These are phyloP conservation scores for Drosophila phalerata DNA, from an alignment of 2,888 invertebrate species.

Conservation along the genomic window DNA sequence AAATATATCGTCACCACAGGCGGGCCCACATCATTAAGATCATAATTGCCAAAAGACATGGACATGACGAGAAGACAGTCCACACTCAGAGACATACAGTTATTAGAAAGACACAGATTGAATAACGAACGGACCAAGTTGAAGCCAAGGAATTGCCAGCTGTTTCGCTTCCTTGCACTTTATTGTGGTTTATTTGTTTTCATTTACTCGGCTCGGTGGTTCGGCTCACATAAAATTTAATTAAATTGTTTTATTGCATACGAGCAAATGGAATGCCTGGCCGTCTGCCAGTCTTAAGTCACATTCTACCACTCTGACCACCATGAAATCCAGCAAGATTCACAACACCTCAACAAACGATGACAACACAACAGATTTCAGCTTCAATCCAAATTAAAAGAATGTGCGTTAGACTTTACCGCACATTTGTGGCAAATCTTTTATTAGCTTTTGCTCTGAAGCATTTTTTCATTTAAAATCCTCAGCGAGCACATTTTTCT, in stretches of 20 bases:
- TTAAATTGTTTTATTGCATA: constrained; percentile 79
- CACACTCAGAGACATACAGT: constrained; percentile 12
- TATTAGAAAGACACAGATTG: constrained; percentile 44
- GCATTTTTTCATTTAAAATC: constrained; percentile 16
- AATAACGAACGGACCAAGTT: constrained; percentile 28
- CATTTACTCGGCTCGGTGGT: constrained; percentile 63
- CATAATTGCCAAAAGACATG: constrained; percentile 61
- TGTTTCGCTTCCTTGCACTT: constrained; percentile 50
- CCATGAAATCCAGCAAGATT: background rate
- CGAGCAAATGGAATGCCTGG: constrained; percentile 61
- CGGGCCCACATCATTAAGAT: constrained; percentile 35
- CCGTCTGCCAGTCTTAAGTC: constrained; percentile 42
- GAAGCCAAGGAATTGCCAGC: constrained; percentile 34
- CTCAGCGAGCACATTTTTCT: constrained; percentile 10
- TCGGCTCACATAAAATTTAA: constrained; percentile 74
- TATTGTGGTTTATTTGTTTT: constrained; percentile 80
- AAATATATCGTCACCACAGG: constrained; percentile 14
- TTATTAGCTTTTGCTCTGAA: constrained; percentile 57
- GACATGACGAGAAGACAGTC: constrained; percentile 18
- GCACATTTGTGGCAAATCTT: constrained; percentile 65
- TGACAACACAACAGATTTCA: constrained; percentile 23
- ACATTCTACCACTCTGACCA: constrained; percentile 6
- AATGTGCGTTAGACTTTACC: constrained; percentile 40
- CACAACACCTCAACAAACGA: constrained; percentile 18
- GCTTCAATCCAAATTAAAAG: constrained; percentile 36